phyloP scores from a whole-genome alignment of 64 coral and sea anemone species.

The Actinia equina region DNA sequence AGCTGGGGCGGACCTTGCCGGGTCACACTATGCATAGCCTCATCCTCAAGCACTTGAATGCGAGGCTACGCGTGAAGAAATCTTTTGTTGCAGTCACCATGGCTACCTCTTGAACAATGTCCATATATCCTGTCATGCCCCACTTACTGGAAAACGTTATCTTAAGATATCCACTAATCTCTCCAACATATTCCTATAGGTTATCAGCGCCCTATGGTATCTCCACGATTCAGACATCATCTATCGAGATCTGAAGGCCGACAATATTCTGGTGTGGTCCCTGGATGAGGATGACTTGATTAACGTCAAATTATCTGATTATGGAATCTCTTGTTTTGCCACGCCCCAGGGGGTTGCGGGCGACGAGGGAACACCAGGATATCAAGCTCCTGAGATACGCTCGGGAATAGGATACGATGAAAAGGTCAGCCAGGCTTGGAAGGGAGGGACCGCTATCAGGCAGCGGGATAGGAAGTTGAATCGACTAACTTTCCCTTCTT shows the following conservation, averaged over 20 bases:
- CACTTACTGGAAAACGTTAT: too few relatives aligned
- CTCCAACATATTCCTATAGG: constrained; percentile 19
- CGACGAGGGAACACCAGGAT: constrained; percentile 97
- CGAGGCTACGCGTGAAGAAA: background rate
- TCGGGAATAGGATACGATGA: constrained; percentile 86
- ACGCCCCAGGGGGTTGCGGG: constrained; percentile 95
- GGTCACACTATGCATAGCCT: too few relatives aligned
- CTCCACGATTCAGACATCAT: constrained; percentile 95
- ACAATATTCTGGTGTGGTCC: constrained; percentile 89
- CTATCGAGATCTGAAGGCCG: constrained; percentile 92
- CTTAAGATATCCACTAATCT: background rate
- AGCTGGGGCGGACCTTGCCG: too few relatives aligned
- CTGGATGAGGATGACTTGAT: constrained; percentile 57
- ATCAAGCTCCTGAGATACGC: constrained; percentile 96
- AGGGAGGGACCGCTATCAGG: too few relatives aligned
- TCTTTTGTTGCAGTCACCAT: background rate
- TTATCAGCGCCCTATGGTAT: constrained; percentile 88
- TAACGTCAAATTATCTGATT: constrained; percentile 94
- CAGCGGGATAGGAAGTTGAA: too few relatives aligned
- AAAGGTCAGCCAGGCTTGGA: constrained; percentile 52
- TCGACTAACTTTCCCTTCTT: too few relatives aligned
- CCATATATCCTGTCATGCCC: too few relatives aligned
- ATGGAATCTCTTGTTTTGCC: constrained; percentile 92
- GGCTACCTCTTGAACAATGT: background rate
- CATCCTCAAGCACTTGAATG: too few relatives aligned